These are phyloP conservation scores for Ooceraea biroi DNA, from an alignment of 1,140 invertebrate species.

Conservation along the genomic window DNA sequence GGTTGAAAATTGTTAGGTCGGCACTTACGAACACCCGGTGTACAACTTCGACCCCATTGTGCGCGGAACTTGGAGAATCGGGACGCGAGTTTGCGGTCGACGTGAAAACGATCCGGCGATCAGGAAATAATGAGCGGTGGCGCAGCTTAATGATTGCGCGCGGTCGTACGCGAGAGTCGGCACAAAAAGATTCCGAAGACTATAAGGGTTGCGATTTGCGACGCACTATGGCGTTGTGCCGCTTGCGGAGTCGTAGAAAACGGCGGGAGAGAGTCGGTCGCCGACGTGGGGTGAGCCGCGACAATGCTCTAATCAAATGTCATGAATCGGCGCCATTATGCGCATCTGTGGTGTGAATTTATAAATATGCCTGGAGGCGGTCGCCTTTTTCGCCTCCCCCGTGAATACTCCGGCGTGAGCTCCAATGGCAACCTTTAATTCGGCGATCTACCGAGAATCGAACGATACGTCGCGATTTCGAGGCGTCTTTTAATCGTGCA, in stretches of 20 bases:
- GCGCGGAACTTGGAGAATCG: conserved; percentile 37
- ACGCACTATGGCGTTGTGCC: conserved; percentile 40
- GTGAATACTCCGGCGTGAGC: conserved; percentile 37
- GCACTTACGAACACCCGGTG: conserved; percentile 58
- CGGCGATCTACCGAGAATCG: conserved; percentile 41
- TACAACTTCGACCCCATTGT: conserved; percentile 51
- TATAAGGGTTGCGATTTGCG: conserved; percentile 71
- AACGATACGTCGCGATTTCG: conserved; percentile 37
- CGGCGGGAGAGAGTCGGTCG: conserved; percentile 66
- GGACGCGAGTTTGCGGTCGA: conserved; percentile 51
- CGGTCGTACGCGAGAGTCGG: background rate
- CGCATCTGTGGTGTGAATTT: conserved; percentile 86
- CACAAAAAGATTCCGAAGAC: conserved; percentile 45
- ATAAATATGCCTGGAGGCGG: conserved; percentile 83
- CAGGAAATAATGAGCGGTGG: conserved; percentile 70
- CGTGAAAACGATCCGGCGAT: conserved; percentile 68
- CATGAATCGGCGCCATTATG: conserved; percentile 85
- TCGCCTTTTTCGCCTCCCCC: conserved; percentile 67
- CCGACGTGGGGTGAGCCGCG: conserved; percentile 75
- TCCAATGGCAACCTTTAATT: conserved; percentile 58
- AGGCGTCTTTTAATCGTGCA: conserved; percentile 1
- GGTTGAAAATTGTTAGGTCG: conserved; percentile 37
- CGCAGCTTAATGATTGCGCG: conserved; percentile 50
- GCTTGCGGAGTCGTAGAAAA: conserved; percentile 69
- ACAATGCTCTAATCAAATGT: conserved; percentile 86